Conservation (phyloP, 2,113 vertebrate genomes). For the Cynoglossus semilaevis region DNA sequence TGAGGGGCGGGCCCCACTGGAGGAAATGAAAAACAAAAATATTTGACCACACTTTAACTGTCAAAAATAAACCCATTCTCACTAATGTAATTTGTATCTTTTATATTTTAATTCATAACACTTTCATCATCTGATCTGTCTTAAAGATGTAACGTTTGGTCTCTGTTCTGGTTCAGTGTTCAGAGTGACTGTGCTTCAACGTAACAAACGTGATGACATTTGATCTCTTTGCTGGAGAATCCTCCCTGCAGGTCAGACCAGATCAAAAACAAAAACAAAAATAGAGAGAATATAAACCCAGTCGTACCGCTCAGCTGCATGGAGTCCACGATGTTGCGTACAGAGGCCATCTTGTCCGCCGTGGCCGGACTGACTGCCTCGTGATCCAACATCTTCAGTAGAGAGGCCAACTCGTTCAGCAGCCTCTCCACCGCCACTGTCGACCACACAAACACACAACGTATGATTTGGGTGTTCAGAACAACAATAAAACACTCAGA, state of each 20-base stretch:
- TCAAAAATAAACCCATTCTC: no score
- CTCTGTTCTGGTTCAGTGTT: no score
- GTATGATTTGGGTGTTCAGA: not conserved
- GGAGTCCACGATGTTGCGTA: conserved; percentile 87
- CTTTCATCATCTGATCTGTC: no score
- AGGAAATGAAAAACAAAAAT: not conserved
- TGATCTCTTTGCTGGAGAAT: no score
- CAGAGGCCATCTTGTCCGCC: conserved; percentile 86
- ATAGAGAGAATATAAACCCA: no score
- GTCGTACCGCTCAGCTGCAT: conserved; percentile 85
- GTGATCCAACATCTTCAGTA: conserved; percentile 91
- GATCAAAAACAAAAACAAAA: no score
- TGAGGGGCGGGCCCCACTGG: not conserved
- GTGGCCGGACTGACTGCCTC: conserved; percentile 90
- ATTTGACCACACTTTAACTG: not conserved
- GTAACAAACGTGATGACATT: no score
- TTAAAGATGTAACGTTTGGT: no score
- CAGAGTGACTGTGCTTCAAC: no score
- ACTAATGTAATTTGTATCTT: no score
- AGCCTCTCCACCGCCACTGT: conserved; percentile 86
- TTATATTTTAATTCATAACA: no score
- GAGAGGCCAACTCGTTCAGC: conserved; percentile 83
- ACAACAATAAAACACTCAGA: not conserved
- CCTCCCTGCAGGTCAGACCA: no score
- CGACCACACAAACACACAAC: conserved; percentile 15